Evolutionary conservation across 2,797 vertebrate genomes (phyloP), one percentile per base, ranked within the genome.

Genomic region (Odontamblyopus lacepedii): DNA sequence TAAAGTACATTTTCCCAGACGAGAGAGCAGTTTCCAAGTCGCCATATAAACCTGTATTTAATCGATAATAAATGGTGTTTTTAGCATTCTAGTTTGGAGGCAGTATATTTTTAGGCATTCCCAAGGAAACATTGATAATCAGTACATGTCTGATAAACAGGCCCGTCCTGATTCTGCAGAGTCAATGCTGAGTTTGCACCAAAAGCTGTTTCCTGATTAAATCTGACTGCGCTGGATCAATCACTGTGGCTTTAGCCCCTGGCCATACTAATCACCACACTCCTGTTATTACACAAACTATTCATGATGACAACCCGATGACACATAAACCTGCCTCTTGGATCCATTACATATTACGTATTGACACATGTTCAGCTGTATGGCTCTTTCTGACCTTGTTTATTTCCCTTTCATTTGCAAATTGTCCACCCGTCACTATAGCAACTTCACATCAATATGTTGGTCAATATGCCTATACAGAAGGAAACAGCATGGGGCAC

Each of bases 161-260:
- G 62, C 62, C 62, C 13, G 19, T 32, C 30, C 62, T 63, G 35
- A 44, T 13, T 63, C n/a, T 63, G 62, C 35, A 44, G 30, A 35
- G 62, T 41, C 62, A 44, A 63, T 63, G 61, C 61, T 63, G 61
- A 63, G 61, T 63, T 63, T 38, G 61, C 61, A 63, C 16, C 61
- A 38, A 63, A 38, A 63, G 61, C 61, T n/a, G 19, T 63, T 63
- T 35, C 61, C 61, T 63, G 61, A 63, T 38, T 63, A 62, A 62
- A 38, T 35, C 30, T 62, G 32, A 56, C 67, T 12, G 67, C 7
- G 9, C 11, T 26, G 35, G 62, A 44, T 63, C 35, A 23, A 63
- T 63, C 35, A 23, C 35, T 23, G 35, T 44, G 32, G n/a, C 32
- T 63, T 38, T 63, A 38, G 35, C 19, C 16, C 32, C 30, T 63